Evolutionary conservation across 2,888 invertebrate genomes (phyloP).

Genomic region (Uropetala carovei): DNA sequence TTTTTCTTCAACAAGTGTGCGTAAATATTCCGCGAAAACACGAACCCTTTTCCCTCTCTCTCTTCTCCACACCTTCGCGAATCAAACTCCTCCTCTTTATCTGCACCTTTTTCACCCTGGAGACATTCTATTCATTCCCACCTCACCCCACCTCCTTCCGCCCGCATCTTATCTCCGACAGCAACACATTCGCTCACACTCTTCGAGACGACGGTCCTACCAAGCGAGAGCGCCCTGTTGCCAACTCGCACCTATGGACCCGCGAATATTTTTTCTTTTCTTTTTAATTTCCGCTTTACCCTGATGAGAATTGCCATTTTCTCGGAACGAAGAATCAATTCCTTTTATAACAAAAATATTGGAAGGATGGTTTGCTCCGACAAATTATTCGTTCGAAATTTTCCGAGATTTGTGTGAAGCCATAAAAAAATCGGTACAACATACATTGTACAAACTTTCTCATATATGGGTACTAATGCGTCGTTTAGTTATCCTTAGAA

Average conservation of each 20-base stretch:
- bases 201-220: neutral
- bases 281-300: neutral
- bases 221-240: too few relatives aligned
- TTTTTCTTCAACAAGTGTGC: neutral
- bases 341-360: too few relatives aligned
- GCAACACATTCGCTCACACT: neutral
- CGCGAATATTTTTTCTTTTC: too few relatives aligned
- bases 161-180: conserved; percentile 13
- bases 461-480: too few relatives aligned
- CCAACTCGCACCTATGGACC: neutral
- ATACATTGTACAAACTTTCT: too few relatives aligned
- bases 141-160: neutral
- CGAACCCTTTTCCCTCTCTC: neutral
- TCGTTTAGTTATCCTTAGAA: too few relatives aligned
- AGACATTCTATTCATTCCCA: neutral
- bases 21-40: neutral
- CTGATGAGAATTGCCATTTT: neutral
- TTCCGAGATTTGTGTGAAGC: neutral
- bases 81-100: too few relatives aligned
- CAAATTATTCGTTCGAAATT: neutral
- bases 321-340: neutral
- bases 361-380: neutral
- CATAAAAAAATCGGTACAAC: too few relatives aligned
- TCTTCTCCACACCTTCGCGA: neutral
- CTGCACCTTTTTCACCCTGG: too few relatives aligned